These are phyloP conservation scores for Agrochola macilenta DNA, from an alignment of 2,888 invertebrate species.

Conservation along the genomic window DNA sequence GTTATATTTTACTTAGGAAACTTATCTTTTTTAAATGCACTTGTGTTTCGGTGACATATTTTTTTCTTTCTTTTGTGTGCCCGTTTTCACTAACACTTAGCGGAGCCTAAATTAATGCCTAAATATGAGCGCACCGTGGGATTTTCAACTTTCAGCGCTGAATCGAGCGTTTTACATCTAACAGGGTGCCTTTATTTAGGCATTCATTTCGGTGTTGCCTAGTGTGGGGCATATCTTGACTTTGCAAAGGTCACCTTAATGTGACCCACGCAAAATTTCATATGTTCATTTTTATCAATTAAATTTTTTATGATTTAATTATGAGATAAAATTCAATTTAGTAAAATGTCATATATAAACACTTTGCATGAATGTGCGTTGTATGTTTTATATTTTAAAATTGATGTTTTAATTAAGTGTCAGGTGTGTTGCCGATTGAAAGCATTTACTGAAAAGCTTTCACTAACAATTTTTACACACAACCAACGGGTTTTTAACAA, in stretches of 20 bases:
- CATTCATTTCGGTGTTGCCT: not conserved
- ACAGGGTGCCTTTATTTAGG: not conserved
- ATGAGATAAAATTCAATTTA: not conserved
- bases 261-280: not conserved
- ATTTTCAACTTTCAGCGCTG: too few species aligned
- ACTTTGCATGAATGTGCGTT: not conserved
- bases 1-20: not conserved
- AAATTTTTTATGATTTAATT: not conserved
- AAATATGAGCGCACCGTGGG: not conserved
- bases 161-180: not conserved
- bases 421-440: not conserved
- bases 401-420: not conserved
- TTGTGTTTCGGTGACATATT: too few species aligned
- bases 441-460: not conserved
- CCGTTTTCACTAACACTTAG: too few species aligned
- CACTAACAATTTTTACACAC: too few species aligned
- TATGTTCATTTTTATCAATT: not conserved
- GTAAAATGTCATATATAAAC: not conserved
- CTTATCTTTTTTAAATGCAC: not conserved
- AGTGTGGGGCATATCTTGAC: not conserved
- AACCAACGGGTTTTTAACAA: too few species aligned
- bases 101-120: not conserved
- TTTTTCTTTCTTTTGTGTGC: too few species aligned
- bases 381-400: not conserved
- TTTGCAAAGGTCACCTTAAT: not conserved